Evolutionary conservation across 2,888 invertebrate species (phyloP).

Genomic region (Acleris cristana): DNA sequence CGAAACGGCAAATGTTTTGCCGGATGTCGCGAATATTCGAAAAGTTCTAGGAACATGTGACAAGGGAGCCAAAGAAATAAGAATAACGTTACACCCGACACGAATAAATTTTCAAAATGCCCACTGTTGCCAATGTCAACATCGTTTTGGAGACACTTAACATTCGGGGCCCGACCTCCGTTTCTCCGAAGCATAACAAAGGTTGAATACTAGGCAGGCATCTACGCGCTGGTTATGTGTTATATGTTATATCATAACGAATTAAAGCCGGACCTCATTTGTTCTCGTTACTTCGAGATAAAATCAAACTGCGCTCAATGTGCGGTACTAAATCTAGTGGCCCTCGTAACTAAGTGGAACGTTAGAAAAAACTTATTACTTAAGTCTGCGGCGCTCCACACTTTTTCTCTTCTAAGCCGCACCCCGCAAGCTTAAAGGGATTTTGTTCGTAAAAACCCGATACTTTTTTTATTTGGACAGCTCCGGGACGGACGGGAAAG

Average conservation of each 20-base stretch:
- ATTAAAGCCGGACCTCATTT: conserved; percentile 21
- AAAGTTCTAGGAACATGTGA: conserved; percentile 19
- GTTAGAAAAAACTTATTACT: conserved; percentile 32
- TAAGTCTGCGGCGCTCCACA: conserved; percentile 14
- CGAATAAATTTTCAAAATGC: conserved; percentile 30
- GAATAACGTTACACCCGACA: conserved; percentile 21
- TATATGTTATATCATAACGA: not conserved
- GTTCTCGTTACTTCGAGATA: conserved; percentile 13
- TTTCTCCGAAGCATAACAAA: conserved; percentile 72
- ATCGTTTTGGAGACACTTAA: conserved; percentile 50
- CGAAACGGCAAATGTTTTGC: not conserved
- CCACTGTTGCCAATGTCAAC: conserved; percentile 32
- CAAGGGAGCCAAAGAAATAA: conserved; percentile 14
- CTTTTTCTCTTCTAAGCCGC: conserved; percentile 22
- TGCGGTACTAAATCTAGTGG: conserved; percentile 25
- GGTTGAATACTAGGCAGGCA: conserved; percentile 32
- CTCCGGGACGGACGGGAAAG: too few relatives aligned
- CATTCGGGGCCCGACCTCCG: conserved; percentile 61
- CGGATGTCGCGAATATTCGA: not conserved
- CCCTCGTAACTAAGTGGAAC: conserved; percentile 26
- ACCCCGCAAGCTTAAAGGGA: conserved; percentile 7
- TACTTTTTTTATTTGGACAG: conserved; percentile 1
- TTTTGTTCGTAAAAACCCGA: conserved; percentile 8
- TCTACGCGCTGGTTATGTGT: conserved; percentile 4
- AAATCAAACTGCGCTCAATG: conserved; percentile 32